Percentiles rank a stretch among this genome's conserved stretches.
phyloP scores from a whole-genome alignment of 1,140 invertebrate species.

The Contarinia nasturtii region DNA sequence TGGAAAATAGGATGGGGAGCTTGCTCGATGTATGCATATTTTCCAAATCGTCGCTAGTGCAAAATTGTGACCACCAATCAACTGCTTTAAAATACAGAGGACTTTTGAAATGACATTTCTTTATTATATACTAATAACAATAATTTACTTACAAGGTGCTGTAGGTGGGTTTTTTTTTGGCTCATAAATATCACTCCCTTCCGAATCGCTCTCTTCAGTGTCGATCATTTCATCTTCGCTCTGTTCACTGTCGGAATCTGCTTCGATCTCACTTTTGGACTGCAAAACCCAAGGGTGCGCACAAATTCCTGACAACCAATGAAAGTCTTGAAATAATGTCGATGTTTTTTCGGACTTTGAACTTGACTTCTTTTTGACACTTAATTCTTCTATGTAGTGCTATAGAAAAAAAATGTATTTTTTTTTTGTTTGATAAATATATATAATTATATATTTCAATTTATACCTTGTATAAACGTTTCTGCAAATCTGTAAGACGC shows the following conservation, averaged over 20 bases:
- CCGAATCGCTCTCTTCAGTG: not conserved
- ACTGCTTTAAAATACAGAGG: too few species aligned
- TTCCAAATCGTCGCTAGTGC: not conserved
- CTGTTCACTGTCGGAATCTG: too few species aligned
- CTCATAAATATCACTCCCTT: not conserved
- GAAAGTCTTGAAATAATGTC: too few species aligned
- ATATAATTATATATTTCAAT: not conserved
- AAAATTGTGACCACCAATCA: not conserved
- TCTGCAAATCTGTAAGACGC: constrained; percentile 62
- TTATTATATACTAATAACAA: too few species aligned
- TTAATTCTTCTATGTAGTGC: not conserved
- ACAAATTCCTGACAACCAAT: too few species aligned
- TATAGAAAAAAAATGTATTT: too few species aligned
- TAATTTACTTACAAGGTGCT: too few species aligned
- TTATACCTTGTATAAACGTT: constrained; percentile 38
- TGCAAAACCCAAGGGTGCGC: too few species aligned
- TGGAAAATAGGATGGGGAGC: constrained; percentile 61
- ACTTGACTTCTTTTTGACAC: not conserved
- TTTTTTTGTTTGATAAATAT: not conserved
- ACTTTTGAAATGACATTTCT: too few species aligned
- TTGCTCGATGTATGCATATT: constrained; percentile 32
- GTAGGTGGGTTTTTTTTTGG: not conserved
- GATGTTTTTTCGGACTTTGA: too few species aligned
- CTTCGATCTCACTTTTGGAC: too few species aligned
- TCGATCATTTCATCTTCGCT: too few species aligned